A percentile compares a stretch with the other conserved stretches of the same genome.
Evolutionary conservation across 2,113 vertebrate genomes (phyloP).

Genomic region (Sinocyclocheilus grahami): DNA sequence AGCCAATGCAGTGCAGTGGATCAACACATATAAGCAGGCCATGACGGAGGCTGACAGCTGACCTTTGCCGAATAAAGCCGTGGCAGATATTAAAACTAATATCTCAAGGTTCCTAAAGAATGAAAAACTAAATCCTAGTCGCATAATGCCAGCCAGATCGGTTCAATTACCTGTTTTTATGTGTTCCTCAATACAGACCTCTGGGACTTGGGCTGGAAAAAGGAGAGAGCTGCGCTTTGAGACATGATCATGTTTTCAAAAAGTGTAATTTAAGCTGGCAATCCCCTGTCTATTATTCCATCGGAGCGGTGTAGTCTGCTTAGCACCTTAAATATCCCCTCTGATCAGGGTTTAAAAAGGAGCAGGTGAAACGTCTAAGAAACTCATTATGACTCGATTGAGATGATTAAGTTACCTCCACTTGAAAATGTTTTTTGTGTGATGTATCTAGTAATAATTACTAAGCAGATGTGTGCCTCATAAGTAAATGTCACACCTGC

Average conservation of each 20-base stretch:
- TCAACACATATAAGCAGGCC: slow-evolving; percentile 51
- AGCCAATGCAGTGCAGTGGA: slow-evolving; percentile 53
- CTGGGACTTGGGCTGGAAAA: slow-evolving; percentile 60
- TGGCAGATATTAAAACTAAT: slow-evolving; percentile 69
- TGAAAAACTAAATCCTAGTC: slow-evolving; percentile 59
- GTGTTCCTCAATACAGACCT: slow-evolving; percentile 63
- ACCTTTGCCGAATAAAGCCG: slow-evolving; percentile 74
- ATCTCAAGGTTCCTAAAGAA: slow-evolving; percentile 67
- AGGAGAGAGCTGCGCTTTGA: slow-evolving; percentile 60
- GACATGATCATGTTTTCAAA: slow-evolving; percentile 65
- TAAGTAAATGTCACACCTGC: no score
- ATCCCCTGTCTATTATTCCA: slow-evolving; percentile 62
- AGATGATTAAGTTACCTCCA: slow-evolving; percentile 63
- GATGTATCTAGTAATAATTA: no score
- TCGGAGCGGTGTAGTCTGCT: slow-evolving; percentile 62
- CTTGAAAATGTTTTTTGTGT: background rate
- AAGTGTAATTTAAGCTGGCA: slow-evolving; percentile 71
- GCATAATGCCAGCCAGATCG: slow-evolving; percentile 60
- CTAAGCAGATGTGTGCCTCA: no score
- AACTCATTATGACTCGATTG: slow-evolving; percentile 60
- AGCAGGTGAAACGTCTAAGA: slow-evolving; percentile 67
- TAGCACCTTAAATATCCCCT: slow-evolving; percentile 71
- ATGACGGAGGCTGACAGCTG: slow-evolving; percentile 58
- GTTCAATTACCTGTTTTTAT: slow-evolving; percentile 72
- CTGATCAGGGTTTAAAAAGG: slow-evolving; percentile 72